phyloP scores from a whole-genome alignment of 2,888 invertebrate species.

The Anorthoa munda region DNA sequence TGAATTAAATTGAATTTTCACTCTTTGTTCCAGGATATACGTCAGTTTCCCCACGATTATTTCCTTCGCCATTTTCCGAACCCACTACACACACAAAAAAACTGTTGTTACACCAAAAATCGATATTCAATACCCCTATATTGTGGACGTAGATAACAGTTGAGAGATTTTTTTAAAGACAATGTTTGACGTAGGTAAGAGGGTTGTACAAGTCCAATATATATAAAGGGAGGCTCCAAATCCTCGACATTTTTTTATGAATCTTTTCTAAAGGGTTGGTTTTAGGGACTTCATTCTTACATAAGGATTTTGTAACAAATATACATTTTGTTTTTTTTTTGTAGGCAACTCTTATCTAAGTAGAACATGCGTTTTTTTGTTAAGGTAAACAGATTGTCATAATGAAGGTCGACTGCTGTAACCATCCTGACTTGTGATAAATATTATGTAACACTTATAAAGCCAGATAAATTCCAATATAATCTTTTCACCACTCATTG shows the following conservation, averaged over 20 bases:
- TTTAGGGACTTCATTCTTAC: constrained; percentile 12
- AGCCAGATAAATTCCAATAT: not conserved
- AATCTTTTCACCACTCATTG: not conserved
- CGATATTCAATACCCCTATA: constrained; percentile 11
- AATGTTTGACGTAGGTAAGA: constrained; percentile 12
- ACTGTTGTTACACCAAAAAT: constrained; percentile 16
- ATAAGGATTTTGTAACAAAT: constrained; percentile 17
- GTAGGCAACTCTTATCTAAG: constrained; percentile 19
- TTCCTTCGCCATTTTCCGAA: not conserved
- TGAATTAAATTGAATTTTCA: not conserved
- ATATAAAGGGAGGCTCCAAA: constrained; percentile 16
- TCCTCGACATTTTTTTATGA: constrained; percentile 28
- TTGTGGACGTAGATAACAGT: not conserved
- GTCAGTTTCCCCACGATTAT: not conserved
- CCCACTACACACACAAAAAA: not conserved
- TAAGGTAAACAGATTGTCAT: constrained; percentile 12
- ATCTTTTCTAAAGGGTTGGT: constrained; percentile 27
- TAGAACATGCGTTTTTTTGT: constrained; percentile 24
- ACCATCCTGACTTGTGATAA: constrained; percentile 7
- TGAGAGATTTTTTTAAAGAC: not conserved
- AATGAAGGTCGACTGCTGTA: constrained; percentile 11
- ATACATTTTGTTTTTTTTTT: constrained; percentile 6
- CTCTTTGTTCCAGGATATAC: not conserved
- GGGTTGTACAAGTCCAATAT: constrained; percentile 16
- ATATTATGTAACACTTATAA: not conserved